These are phyloP conservation scores for Drosophila niveifrons DNA, from an alignment of 2,888 invertebrate species.

Conservation along the genomic window DNA sequence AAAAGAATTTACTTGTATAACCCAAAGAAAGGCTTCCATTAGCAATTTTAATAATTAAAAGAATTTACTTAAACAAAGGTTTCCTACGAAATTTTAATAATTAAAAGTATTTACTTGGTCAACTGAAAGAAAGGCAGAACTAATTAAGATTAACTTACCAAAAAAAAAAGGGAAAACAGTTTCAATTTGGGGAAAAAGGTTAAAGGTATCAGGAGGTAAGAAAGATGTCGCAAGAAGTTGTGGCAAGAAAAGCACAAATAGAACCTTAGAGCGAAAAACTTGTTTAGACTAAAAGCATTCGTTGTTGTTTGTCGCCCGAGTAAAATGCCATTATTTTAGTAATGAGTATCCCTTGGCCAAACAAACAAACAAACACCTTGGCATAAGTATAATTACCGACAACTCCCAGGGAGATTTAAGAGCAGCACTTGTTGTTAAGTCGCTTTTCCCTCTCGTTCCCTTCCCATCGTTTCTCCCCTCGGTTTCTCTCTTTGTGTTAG, in stretches of 20 bases:
- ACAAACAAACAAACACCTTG: constrained; percentile 36
- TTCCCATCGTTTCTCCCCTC: neutral
- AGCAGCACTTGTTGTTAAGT: constrained; percentile 28
- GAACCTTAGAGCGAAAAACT: neutral
- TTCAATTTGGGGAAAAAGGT: neutral
- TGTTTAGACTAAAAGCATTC: neutral
- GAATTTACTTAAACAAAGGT: neutral
- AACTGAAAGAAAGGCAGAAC: neutral
- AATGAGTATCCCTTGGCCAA: neutral
- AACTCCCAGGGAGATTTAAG: constrained; percentile 40
- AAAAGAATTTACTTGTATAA: too few species aligned
- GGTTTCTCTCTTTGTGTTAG: constrained; percentile 4
- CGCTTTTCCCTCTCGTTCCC: neutral
- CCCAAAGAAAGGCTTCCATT: too few species aligned
- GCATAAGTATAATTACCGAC: constrained; percentile 43
- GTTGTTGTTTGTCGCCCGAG: neutral
- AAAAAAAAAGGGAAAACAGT: neutral
- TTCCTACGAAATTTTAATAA: neutral
- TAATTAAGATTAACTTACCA: neutral
- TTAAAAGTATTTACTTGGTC: too few species aligned
- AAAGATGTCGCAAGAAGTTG: too few species aligned
- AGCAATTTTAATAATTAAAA: too few species aligned
- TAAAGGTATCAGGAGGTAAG: too few species aligned
- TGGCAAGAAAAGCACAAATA: too few species aligned
- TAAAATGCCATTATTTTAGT: constrained; percentile 15